phyloP scores from a whole-genome alignment of 2,113 vertebrate species.

The Scomber colias region DNA sequence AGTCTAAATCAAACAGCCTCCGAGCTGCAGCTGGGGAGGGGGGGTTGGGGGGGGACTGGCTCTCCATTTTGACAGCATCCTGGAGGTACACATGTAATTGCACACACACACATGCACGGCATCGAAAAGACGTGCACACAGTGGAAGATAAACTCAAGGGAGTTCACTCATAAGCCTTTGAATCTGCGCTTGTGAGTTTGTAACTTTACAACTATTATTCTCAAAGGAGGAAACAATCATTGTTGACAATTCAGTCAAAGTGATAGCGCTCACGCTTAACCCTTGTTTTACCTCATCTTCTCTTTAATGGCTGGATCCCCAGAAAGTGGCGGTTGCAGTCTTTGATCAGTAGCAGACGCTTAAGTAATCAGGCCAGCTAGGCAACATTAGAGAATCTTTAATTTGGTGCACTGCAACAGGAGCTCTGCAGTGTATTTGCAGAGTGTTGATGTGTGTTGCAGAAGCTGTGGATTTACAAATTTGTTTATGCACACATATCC shows the following conservation, averaged over 20 bases:
- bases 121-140: constrained; percentile 18
- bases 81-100: constrained; percentile 36
- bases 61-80: constrained; percentile 53
- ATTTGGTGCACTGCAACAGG: constrained; percentile 68
- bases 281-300: constrained; percentile 43
- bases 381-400: constrained; percentile 53
- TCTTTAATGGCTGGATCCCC: constrained; percentile 47
- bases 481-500: constrained; percentile 8
- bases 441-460: constrained; percentile 13
- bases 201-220: constrained; percentile 39
- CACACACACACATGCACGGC: background rate
- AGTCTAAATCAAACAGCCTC: constrained; percentile 75
- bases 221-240: constrained; percentile 53
- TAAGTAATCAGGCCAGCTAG: constrained; percentile 67
- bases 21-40: constrained; percentile 34
- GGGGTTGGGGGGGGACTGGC: background rate
- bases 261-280: constrained; percentile 45
- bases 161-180: constrained; percentile 35
- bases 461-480: background rate
- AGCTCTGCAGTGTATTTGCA: constrained; percentile 29
- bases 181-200: constrained; percentile 52
- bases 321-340: constrained; percentile 41
- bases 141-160: constrained; percentile 40
- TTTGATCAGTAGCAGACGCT: constrained; percentile 73
- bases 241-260: constrained; percentile 62